These are phyloP conservation scores for Setophaga coronata DNA, from an alignment of 2,113 vertebrate species.

Conservation along the genomic window DNA sequence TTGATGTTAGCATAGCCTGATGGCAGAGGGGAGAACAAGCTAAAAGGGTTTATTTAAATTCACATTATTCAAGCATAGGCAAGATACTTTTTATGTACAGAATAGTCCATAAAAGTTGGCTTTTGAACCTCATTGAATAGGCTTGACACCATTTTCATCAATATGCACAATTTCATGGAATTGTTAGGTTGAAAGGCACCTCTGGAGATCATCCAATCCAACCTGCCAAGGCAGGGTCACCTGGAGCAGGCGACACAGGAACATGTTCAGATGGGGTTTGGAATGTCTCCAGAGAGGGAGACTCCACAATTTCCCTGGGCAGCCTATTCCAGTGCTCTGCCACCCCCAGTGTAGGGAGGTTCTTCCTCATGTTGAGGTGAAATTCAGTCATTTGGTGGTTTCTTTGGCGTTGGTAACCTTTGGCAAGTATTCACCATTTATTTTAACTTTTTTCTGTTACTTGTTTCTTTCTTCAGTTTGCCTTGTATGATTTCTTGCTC, in stretches of 20 bases:
- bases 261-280: not conserved
- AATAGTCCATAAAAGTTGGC: not conserved
- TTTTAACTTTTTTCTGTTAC: not conserved
- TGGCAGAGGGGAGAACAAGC: rapidly evolving
- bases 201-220: not conserved
- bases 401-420: not conserved
- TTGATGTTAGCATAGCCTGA: not conserved
- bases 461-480: not conserved
- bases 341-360: not conserved
- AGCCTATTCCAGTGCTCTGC: not conserved
- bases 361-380: not conserved
- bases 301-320: not conserved
- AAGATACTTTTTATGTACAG: not conserved
- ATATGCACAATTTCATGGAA: not conserved
- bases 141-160: not conserved
- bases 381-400: not conserved
- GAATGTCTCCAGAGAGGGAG: not conserved
- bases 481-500: not conserved
- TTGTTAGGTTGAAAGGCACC: not conserved
- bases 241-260: not conserved
- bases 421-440: not conserved
- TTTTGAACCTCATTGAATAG: not conserved
- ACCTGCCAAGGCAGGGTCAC: not conserved
- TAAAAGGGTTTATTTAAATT: not conserved
- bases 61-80: not conserved